Evolutionary conservation across 2,113 vertebrate species (phyloP), one percentile per base, ranked within the genome.

Genomic region (Neolamprologus falcicula): DNA sequence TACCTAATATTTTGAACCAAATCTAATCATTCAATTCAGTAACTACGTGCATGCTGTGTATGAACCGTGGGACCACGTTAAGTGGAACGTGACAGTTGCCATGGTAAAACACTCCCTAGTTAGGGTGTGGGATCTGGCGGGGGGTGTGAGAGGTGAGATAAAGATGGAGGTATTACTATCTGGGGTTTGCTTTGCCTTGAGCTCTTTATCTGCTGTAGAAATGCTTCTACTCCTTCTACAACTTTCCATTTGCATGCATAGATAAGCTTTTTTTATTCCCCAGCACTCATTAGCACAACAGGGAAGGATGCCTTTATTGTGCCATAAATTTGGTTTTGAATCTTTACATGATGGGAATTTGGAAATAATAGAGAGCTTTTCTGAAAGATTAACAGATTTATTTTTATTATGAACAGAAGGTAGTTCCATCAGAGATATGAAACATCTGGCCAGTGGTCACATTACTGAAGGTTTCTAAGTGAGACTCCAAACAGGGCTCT

Each of bases 81-180:
- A 85, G 87, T 52, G 89, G 87, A 81, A 53, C 71, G 12, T 21
- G 54, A 7, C 33, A 3, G 92, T 94, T 91, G 71, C 90, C 79
- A 55, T 86, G 87, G 92, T 53, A 86, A 92, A 88, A 17, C 68
- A 37, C 91, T 92, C 84, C 80, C 88, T 68, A n/a, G 90, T 92
- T 89, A 91, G 95, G 96, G 96, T 81, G 96, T 94, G 94, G 93
- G 85, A 71, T 31, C 83, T 50, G 80, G 61, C 71, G 16, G 2
- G 68, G 94, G 83, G 95, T 80, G 88, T 87, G 93, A 88, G 66
- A 33, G 81, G 85, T 68, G 78, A 92, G 97, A 97, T 97, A 97
- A 97, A 89, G 87, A 86, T 26, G 63, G 73, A 90, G 53, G 76
- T 81, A n/a, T 85, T 85, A 66, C 86, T 95, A 95, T 97, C 95